These are phyloP conservation scores for Ametastegia equiseti DNA, from an alignment of 2,888 invertebrate species.

Conservation along the genomic window DNA sequence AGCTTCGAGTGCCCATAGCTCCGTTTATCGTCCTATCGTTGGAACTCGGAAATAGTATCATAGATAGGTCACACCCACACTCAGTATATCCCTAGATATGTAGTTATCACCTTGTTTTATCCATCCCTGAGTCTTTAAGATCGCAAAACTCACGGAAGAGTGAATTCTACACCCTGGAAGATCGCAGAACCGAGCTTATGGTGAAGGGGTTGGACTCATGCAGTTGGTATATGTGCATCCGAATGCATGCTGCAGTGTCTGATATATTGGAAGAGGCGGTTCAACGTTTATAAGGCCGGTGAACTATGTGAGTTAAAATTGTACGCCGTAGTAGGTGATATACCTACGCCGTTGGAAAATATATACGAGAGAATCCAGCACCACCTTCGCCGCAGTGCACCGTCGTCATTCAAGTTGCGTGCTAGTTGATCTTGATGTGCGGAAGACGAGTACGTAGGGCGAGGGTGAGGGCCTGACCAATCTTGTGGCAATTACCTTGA, in stretches of 20 bases:
- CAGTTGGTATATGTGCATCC: neutral
- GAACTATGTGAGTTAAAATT: neutral
- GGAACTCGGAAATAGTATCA: too few relatives aligned
- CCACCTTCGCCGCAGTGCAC: neutral
- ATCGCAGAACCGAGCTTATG: neutral
- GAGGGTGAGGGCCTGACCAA: constrained; percentile 17
- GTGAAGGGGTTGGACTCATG: neutral
- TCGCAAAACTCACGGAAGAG: constrained; percentile 6
- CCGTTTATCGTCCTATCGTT: neutral
- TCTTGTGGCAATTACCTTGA: constrained; percentile 42
- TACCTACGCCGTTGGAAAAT: neutral
- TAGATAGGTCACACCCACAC: too few relatives aligned
- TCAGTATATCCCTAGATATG: neutral
- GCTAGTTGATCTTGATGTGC: constrained; percentile 30
- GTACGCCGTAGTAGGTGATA: neutral
- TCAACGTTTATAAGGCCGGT: neutral
- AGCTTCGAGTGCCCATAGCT: neutral
- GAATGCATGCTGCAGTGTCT: neutral
- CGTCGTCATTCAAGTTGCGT: constrained; percentile 14
- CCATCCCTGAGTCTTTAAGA: neutral
- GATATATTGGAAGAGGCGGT: neutral
- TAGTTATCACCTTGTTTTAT: neutral
- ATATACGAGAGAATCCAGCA: neutral
- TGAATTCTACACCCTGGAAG: neutral
- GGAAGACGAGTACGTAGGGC: too few relatives aligned